phyloP scores from a whole-genome alignment of 2,888 invertebrate genomes.

The Philereme vetulata region DNA sequence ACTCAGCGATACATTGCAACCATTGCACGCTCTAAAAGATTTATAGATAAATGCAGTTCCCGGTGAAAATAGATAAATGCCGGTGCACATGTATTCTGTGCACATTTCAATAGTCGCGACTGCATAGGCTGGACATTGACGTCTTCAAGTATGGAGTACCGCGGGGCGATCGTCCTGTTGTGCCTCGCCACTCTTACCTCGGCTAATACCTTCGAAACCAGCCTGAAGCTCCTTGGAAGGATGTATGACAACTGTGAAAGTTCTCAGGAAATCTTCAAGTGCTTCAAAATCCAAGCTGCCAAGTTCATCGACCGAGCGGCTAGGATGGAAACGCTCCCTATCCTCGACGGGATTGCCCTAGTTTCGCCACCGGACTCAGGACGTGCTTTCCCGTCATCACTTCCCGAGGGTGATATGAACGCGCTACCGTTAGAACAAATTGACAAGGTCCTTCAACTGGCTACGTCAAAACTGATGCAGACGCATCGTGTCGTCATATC shows the following conservation, averaged over 20 bases:
- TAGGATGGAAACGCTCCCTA: slow-evolving; percentile 84
- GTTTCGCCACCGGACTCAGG: slow-evolving; percentile 75
- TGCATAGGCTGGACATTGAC: slow-evolving; percentile 70
- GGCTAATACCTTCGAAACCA: slow-evolving; percentile 70
- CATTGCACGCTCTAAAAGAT: slow-evolving; percentile 85
- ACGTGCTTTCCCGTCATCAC: slow-evolving; percentile 74
- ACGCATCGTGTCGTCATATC: slow-evolving; percentile 84
- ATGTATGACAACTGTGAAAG: slow-evolving; percentile 86
- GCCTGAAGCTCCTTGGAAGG: slow-evolving; percentile 78
- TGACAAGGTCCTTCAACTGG: slow-evolving; percentile 83
- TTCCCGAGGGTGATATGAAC: slow-evolving; percentile 84
- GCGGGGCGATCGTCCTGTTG: slow-evolving; percentile 67
- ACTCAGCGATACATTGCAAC: slow-evolving; percentile 79
- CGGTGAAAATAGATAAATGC: slow-evolving; percentile 84
- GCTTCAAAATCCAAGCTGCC: slow-evolving; percentile 88
- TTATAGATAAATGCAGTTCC: slow-evolving; percentile 84
- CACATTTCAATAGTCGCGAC: slow-evolving; percentile 80
- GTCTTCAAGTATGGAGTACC: slow-evolving; percentile 65
- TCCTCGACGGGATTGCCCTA: slow-evolving; percentile 86
- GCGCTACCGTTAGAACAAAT: slow-evolving; percentile 84
- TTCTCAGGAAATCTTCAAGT: slow-evolving; percentile 86
- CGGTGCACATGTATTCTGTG: slow-evolving; percentile 76
- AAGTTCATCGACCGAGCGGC: slow-evolving; percentile 87
- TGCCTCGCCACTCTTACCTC: slow-evolving; percentile 66
- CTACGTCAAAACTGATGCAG: slow-evolving; percentile 83